Conservation (phyloP, 2,888 invertebrate species). For the Morpho achilles region DNA sequence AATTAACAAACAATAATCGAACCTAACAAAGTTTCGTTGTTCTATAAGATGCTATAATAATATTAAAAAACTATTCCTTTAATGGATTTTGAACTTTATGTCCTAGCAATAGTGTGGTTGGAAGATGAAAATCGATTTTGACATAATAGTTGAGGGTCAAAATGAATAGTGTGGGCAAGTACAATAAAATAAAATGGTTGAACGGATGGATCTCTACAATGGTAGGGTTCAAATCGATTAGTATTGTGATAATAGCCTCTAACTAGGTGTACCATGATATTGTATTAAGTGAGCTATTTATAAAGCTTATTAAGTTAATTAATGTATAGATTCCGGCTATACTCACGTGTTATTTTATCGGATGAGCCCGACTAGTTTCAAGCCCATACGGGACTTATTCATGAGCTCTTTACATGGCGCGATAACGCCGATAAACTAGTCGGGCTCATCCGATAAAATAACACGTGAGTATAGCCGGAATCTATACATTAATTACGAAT, state of each 20-base stretch:
- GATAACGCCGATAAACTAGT: no score
- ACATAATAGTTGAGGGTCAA: conserved; percentile 42
- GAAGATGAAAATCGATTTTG: background rate
- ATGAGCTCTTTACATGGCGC: no score
- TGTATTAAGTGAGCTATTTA: no score
- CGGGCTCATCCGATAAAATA: no score
- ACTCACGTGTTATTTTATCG: no score
- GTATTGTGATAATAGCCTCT: conserved; percentile 61
- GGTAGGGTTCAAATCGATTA: conserved; percentile 73
- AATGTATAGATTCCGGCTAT: no score
- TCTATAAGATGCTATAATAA: conserved; percentile 14
- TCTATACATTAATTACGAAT: no score
- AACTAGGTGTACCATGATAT: conserved; percentile 32
- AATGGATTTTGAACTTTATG: conserved; percentile 28
- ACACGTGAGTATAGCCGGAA: no score
- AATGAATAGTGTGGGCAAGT: conserved; percentile 57
- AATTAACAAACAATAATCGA: conserved; percentile 59
- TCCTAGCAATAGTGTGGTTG: background rate
- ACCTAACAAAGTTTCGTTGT: conserved; percentile 31
- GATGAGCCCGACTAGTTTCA: no score
- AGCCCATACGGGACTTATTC: no score
- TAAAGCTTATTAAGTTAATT: no score
- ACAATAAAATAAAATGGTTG: conserved; percentile 74
- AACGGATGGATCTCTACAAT: conserved; percentile 59
- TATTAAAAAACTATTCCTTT: background rate